Conservation (phyloP, 2,888 invertebrate genomes). For the Aphelenchoides bicaudatus region DNA sequence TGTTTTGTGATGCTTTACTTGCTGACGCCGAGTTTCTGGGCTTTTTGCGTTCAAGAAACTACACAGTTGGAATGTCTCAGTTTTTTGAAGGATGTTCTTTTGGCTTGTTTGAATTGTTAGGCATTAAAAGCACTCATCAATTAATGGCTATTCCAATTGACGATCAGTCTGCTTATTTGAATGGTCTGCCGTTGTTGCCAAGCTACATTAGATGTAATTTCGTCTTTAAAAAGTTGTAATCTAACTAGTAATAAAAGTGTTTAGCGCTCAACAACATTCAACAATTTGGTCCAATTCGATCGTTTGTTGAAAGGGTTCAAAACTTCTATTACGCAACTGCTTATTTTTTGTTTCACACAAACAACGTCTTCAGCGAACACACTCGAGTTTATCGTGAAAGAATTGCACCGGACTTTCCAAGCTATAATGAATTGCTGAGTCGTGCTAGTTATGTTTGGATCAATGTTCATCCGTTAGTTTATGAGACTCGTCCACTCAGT, state of each 20-base stretch:
- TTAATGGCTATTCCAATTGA: not conserved
- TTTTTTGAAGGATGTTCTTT: constrained; percentile 7
- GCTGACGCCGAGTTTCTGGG: not conserved
- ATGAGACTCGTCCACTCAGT: not conserved
- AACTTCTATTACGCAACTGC: no score
- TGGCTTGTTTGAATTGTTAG: not conserved
- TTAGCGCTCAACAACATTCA: constrained; percentile 6
- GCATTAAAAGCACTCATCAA: not conserved
- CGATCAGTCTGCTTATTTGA: constrained; percentile 1
- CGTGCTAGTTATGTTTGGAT: no score
- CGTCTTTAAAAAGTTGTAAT: not conserved
- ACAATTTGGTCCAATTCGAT: not conserved
- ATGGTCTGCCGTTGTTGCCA: not conserved
- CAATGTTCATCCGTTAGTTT: no score
- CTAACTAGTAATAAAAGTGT: not conserved
- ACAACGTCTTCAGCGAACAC: no score
- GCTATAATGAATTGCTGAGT: no score
- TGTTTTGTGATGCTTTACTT: no score
- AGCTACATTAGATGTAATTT: constrained; percentile 5
- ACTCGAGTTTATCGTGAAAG: no score
- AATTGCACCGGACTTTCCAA: no score
- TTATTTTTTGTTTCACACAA: no score
- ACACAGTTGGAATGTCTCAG: constrained; percentile 6
- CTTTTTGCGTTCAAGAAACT: not conserved
- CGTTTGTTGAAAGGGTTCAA: not conserved